Evolutionary conservation across 1,140 invertebrate species (phyloP).

Genomic region (Pinna nobilis): DNA sequence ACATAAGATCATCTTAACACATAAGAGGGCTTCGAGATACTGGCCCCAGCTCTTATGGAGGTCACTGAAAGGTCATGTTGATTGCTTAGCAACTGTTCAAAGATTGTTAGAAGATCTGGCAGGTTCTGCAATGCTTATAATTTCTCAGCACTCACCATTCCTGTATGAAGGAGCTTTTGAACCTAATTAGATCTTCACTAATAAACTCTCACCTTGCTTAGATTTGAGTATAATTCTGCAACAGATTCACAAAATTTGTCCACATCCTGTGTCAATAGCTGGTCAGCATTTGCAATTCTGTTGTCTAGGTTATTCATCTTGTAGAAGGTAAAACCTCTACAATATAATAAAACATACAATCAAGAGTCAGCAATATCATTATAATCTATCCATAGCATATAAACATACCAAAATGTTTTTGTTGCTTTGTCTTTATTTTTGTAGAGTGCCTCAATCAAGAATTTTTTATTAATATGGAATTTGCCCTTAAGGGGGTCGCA

Average conservation of each 20-base stretch:
- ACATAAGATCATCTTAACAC: too few species aligned
- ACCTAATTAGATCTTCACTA: neutral
- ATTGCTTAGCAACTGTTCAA: too few species aligned
- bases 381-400: neutral
- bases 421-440: too few species aligned
- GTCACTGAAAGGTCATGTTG: too few species aligned
- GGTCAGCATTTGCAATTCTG: constrained; percentile 96
- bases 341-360: constrained; percentile 58
- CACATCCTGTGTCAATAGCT: constrained; percentile 95
- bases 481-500: too few species aligned
- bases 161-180: neutral
- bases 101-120: too few species aligned
- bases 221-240: constrained; percentile 96
- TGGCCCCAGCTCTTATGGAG: constrained; percentile 87
- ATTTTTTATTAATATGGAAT: too few species aligned
- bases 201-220: constrained; percentile 85
- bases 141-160: too few species aligned
- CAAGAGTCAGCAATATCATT: neutral
- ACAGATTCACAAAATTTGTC: constrained; percentile 98
- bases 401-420: too few species aligned
- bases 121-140: too few species aligned
- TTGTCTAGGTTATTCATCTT: constrained; percentile 97
- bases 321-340: constrained; percentile 96
- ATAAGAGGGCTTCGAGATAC: too few species aligned
- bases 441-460: too few species aligned